A percentile compares a stretch with the other conserved stretches of the same genome.
These are phyloP conservation scores for Mimachlamys varia DNA, from an alignment of 2,888 invertebrate genomes.

Conservation along the genomic window DNA sequence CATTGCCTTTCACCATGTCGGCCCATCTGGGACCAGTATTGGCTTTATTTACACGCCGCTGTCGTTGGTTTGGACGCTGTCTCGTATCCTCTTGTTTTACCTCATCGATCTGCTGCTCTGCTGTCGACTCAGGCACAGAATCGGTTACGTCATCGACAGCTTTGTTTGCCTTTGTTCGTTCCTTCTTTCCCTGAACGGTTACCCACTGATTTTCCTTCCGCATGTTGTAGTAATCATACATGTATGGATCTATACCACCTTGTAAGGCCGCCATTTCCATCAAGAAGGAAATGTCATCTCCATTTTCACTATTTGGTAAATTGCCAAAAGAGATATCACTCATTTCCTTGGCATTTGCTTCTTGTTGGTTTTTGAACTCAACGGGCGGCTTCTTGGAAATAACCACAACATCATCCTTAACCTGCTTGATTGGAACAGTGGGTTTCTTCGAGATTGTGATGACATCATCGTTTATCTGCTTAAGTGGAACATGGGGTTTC, in stretches of 20 bases:
- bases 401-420: background rate
- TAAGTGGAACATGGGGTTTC: background rate
- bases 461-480: background rate
- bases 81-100: background rate
- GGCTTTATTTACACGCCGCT: background rate
- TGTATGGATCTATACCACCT: background rate
- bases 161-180: slow-evolving; percentile 30
- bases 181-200: slow-evolving; percentile 11
- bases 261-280: background rate
- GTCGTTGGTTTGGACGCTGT: background rate
- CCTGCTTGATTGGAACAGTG: background rate
- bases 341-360: background rate
- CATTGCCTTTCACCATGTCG: slow-evolving; percentile 58
- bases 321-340: background rate
- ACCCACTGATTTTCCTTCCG: background rate
- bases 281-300: background rate
- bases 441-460: background rate
- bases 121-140: background rate
- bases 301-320: background rate
- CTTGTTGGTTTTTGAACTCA: background rate
- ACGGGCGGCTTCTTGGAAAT: background rate
- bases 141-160: background rate
- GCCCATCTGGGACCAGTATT: slow-evolving; percentile 54
- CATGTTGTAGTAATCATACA: background rate
- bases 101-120: background rate